Evolutionary conservation across 2,797 vertebrate species (phyloP), one percentile per base, ranked within the genome.

Genomic region (Merluccius polli): DNA sequence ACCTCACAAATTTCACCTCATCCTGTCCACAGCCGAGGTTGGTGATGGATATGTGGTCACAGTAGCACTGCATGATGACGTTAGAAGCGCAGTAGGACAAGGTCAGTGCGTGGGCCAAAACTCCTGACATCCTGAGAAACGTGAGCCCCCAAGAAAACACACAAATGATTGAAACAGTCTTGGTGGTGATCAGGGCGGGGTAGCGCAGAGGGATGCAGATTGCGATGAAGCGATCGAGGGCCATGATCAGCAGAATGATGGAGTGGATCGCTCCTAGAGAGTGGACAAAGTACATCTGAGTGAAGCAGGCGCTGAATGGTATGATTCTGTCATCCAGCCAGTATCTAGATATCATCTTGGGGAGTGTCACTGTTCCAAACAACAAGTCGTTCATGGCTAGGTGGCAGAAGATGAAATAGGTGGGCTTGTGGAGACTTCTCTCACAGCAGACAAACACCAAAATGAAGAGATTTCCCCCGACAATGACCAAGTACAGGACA

Each of bases 21-120:
- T 93, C 85, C 0, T 13, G 9, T 24, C 73, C 79, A 78, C 93
- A 94, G 7, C 83, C 90, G 83, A 94, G 81, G 0, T 41, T 85
- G 35, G 89, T 87, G 65, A 95, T 82, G 0, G 91, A 89, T 0
- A 84, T 67, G 5, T 83, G 91, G 77, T 94, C 93, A 75, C 93
- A 93, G 73, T 92, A 95, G 73, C 93, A 93, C 15, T 94, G 93
- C 4, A 71, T 70, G 35, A 94, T 92, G 72, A 84, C 15, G 67
- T 93, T 93, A 13, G 77, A 77, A 4, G 89, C 73, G 48, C 92
- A 95, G 78, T 91, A 94, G 2, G 79, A 78, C 33, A 93, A 70
- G 12, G 76, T 84, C 13, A 87, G 75, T 2, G 91, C 73, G 48
- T 88, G 90, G 4, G 72, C 15, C 6, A 81, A 82, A 74, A 84